phyloP scores from a whole-genome alignment of 1,140 invertebrate species.

The Octopus bimaculoides region DNA sequence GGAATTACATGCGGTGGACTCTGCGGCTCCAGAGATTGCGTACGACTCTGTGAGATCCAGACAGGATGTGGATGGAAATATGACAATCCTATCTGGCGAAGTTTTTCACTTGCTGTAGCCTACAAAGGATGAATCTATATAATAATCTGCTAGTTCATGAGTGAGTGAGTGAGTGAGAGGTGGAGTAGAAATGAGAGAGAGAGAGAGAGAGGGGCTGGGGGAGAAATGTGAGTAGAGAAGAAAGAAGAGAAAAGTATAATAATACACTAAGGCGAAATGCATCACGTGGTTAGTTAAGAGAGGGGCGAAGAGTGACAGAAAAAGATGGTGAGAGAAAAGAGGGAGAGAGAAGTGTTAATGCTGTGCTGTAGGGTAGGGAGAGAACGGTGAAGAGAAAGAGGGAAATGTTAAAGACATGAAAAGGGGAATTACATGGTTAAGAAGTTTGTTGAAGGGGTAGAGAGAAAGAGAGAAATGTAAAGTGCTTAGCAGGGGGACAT shows the following conservation, averaged over 20 bases:
- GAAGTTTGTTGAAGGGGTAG: too few species aligned
- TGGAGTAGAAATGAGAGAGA: neutral
- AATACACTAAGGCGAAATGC: too few species aligned
- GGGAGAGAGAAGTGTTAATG: too few species aligned
- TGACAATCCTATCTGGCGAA: conserved; percentile 53
- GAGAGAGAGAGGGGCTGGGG: neutral
- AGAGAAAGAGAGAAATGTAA: too few species aligned
- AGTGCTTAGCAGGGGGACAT: too few species aligned
- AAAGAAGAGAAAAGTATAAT: neutral
- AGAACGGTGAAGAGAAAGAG: too few species aligned
- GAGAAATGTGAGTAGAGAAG: neutral
- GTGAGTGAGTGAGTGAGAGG: neutral
- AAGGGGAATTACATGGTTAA: too few species aligned
- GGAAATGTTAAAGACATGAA: too few species aligned
- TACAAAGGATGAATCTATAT: conserved; percentile 16
- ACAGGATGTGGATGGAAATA: conserved; percentile 55
- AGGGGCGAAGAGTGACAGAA: too few species aligned
- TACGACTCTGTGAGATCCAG: conserved; percentile 52
- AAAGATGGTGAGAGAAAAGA: too few species aligned
- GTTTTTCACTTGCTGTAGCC: conserved; percentile 54
- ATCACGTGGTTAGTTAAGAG: too few species aligned
- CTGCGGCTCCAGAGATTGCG: conserved; percentile 53
- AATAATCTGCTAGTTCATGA: neutral
- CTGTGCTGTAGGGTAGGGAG: too few species aligned
- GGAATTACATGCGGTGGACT: conserved; percentile 52